Percentiles rank a stretch among this genome's conserved stretches.
These are phyloP conservation scores for Chlorodrepanis virens DNA, from an alignment of 2,113 vertebrate species.

Conservation along the genomic window DNA sequence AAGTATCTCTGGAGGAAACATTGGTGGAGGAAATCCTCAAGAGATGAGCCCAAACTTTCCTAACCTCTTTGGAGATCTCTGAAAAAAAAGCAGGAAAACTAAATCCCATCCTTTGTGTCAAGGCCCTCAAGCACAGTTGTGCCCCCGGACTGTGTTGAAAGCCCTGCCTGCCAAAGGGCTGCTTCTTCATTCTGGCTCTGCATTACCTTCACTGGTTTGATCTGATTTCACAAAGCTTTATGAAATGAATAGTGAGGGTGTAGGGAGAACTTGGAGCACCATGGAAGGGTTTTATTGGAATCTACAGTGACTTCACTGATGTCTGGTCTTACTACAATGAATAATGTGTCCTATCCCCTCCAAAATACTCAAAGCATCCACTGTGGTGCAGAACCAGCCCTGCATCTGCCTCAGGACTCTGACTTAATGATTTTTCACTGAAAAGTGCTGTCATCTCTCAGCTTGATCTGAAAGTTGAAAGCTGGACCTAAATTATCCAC, in stretches of 20 bases:
- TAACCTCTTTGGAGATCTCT: background rate
- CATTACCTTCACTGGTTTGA: background rate
- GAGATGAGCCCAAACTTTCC: background rate
- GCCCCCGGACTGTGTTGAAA: background rate
- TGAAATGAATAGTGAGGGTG: background rate
- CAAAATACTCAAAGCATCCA: background rate
- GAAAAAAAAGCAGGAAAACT: background rate
- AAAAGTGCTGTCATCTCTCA: constrained; percentile 13
- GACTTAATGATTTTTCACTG: background rate
- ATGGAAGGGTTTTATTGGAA: background rate
- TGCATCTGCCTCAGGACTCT: background rate
- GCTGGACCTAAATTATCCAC: background rate
- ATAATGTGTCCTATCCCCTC: background rate
- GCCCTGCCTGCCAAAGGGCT: background rate
- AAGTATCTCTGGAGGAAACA: background rate
- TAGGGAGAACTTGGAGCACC: background rate
- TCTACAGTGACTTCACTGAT: background rate
- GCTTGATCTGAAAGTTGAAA: background rate
- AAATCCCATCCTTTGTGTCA: background rate
- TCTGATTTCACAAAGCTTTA: background rate
- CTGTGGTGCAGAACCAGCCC: background rate
- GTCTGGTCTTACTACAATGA: background rate
- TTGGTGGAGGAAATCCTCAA: background rate
- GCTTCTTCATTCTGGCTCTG: background rate
- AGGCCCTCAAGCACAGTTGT: background rate